Percentiles rank a stretch among this genome's conserved stretches.
Conservation (phyloP, 2,888 invertebrate genomes). For the Erynnis tages region DNA sequence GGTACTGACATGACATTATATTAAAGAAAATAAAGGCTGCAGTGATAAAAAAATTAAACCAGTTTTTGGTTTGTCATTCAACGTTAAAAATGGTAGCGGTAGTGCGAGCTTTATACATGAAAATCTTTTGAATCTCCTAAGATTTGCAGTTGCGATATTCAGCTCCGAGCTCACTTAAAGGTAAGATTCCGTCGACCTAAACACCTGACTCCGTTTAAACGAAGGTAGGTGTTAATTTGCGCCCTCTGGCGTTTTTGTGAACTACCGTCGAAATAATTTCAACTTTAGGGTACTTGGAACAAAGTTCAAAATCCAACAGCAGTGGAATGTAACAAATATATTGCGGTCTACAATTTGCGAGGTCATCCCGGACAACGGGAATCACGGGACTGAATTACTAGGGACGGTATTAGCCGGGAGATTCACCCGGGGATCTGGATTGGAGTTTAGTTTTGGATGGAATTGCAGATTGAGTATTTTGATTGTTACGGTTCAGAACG, state of each 20-base stretch:
- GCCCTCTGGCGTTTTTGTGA: neutral
- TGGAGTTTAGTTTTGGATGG: conserved; percentile 10
- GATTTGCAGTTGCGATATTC: too few relatives aligned
- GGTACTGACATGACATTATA: too few relatives aligned
- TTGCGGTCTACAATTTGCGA: conserved; percentile 47
- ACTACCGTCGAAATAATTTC: neutral
- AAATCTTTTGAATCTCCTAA: too few relatives aligned
- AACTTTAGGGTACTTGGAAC: neutral
- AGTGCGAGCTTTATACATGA: too few relatives aligned
- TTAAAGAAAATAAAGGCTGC: too few relatives aligned
- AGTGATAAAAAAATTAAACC: too few relatives aligned
- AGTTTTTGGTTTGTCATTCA: too few relatives aligned
- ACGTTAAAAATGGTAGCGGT: too few relatives aligned
- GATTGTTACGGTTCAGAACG: conserved; percentile 20
- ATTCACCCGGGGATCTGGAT: conserved; percentile 31
- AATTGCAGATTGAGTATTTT: conserved; percentile 19
- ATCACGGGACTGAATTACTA: conserved; percentile 42
- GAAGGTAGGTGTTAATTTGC: neutral
- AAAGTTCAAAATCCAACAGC: neutral
- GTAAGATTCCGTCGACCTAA: too few relatives aligned
- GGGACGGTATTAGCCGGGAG: conserved; percentile 37
- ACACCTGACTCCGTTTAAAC: conserved; percentile 7
- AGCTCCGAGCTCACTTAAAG: too few relatives aligned
- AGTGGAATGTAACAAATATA: conserved; percentile 25
- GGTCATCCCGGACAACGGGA: conserved; percentile 38